Base-by-base conservation (phyloP, 53 echinoderm and acorn worm genomes). In the Luidia sarsii region DNA sequence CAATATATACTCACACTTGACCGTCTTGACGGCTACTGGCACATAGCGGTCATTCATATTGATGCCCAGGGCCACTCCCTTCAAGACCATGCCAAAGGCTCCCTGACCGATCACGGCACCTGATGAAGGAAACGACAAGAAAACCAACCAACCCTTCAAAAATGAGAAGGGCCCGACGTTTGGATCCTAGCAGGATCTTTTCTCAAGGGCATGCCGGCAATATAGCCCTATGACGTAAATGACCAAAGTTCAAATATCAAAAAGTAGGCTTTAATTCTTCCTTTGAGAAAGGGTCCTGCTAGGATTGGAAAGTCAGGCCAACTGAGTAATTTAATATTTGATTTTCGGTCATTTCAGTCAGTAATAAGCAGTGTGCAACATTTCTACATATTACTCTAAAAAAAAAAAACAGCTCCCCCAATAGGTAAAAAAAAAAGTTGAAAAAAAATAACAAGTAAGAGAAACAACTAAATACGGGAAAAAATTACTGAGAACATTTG, bases 1-100 rank as follows among this genome's bases (percentile, higher is more conserved):
- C n/a, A n/a, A n/a, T n/a, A n/a, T n/a, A n/a, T 59, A 49, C 77
- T 69, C 54, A 95, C 95, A 79, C 92, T 90, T 95, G 10, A 95
- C 62, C 4, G 80, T 87, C 82, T 95, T 95, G 29, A 95, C 88
- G 10, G 95, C 95, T 19, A 95, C 95, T 4, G 84, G 85, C 3
- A 75, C 82, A 10, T 84, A 87, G n/a, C 64, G 70, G 34, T 84
- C 86, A 3, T 81, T 71, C n/a, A 80, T 82, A 37, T 85, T 90
- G 14, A 95, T 92, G 3, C 95, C 95, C 4, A 85, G 89, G 16
- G 95, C 95, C 33, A 87, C 87, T 16, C 92, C 95, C 69, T 92
- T 95, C 28, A 95, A 71, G 16, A 95, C 95, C 82, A 89, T 77
- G 49, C 95, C 95, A 67, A 92, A 95, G 0, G 95, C 95, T 50